A percentile compares a stretch with the other conserved stretches of the same genome.
phyloP scores from a whole-genome alignment of 2,888 invertebrate genomes.

The Dilophus febrilis region DNA sequence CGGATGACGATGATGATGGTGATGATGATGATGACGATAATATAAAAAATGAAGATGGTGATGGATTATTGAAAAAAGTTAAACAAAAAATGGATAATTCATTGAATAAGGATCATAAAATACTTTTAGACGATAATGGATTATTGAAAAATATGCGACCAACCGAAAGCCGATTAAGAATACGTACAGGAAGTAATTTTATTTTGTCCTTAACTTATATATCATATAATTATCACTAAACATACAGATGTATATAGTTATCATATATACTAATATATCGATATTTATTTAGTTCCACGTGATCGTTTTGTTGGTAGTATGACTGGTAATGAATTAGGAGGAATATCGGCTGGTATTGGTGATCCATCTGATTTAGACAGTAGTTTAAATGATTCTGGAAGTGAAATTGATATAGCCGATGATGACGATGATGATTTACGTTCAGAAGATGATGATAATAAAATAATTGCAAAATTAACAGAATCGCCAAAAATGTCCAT shows the following conservation, averaged over 20 bases:
- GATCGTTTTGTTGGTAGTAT: constrained; percentile 1
- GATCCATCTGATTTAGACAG: constrained; percentile 17
- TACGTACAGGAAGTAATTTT: constrained; percentile 5
- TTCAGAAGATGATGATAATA: constrained; percentile 27
- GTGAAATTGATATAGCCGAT: constrained; percentile 22
- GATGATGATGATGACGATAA: background rate
- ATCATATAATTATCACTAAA: background rate
- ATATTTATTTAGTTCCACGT: background rate
- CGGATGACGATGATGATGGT: constrained; percentile 3
- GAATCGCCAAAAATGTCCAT: constrained; percentile 12
- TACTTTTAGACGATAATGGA: background rate
- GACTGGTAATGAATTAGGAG: background rate
- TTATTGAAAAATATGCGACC: background rate
- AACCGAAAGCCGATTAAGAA: background rate
- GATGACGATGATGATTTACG: constrained; percentile 25
- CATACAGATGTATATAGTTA: background rate
- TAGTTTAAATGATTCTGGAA: constrained; percentile 25
- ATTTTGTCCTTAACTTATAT: background rate
- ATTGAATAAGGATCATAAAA: background rate
- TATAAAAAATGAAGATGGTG: background rate
- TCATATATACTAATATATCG: background rate
- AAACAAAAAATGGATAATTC: background rate
- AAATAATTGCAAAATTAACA: constrained; percentile 27
- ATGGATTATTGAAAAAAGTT: background rate
- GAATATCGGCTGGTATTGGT: background rate